Evolutionary conservation across 2,888 invertebrate genomes (phyloP), one percentile per base, ranked within the genome.

Genomic region (Xiphydria camelus): DNA sequence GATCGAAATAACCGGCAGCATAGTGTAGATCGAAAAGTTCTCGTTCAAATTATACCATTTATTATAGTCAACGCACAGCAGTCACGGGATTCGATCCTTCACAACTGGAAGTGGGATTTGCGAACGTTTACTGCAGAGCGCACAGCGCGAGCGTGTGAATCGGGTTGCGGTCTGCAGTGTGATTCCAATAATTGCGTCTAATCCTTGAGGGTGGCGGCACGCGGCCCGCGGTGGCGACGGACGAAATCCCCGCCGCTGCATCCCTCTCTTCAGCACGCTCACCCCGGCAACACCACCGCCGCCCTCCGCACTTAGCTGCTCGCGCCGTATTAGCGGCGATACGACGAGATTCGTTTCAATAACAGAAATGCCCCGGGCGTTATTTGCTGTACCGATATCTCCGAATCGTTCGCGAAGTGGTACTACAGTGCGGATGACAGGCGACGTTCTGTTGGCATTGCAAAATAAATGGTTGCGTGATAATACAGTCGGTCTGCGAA

Each of bases 101-200:
- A n/a, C n/a, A n/a, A n/a, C n/a, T n/a, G n/a, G n/a, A n/a, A n/a
- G n/a, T n/a, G n/a, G n/a, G n/a, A n/a, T n/a, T n/a, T n/a, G n/a
- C n/a, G n/a, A n/a, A n/a, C n/a, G n/a, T n/a, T n/a, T n/a, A n/a
- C n/a, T n/a, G n/a, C n/a, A n/a, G n/a, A n/a, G 26, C n/a, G 10
- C 14, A 10, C 14, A 26, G 12, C 20, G 7, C 15, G 45, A 62
- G 61, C 69, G 68, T 69, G 69, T 64, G 69, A 68, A 68, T 65
- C 59, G 61, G 52, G 53, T 62, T 67, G 70, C 53, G 68, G 68
- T 67, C 56, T 56, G 51, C 43, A 51, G 45, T 52, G 59, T 61
- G 68, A 68, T 68, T 70, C 64, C 68, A 68, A 70, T 72, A 72
- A 72, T 72, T 72, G 69, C 57, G 51, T 61, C 59, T 72, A 72